Evolutionary conservation across 2,888 invertebrate species (phyloP).

Genomic region (Meta bourneti): DNA sequence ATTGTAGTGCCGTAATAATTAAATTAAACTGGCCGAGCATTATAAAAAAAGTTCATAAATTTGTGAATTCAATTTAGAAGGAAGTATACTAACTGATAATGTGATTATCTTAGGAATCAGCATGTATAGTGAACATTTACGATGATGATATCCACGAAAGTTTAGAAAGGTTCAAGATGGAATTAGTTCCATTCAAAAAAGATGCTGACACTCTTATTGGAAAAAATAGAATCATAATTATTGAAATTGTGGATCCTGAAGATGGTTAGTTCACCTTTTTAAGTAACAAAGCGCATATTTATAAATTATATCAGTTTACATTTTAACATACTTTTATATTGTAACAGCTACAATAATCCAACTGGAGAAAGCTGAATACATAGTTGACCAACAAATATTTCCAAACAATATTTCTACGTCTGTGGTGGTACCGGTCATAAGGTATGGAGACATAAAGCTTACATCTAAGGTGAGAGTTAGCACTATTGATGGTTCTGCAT

Average conservation of each 20-base stretch:
- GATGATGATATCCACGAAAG: constrained; percentile 80
- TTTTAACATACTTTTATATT: constrained; percentile 8
- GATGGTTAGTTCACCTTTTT: constrained; percentile 79
- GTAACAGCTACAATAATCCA: constrained; percentile 47
- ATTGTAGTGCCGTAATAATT: no score
- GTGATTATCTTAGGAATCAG: constrained; percentile 75
- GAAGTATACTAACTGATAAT: no score
- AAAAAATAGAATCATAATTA: constrained; percentile 78
- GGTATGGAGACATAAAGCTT: constrained; percentile 79
- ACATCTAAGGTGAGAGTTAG: constrained; percentile 80
- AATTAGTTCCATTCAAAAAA: constrained; percentile 76
- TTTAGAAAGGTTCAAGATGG: constrained; percentile 80
- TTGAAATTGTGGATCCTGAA: constrained; percentile 80
- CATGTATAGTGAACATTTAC: constrained; percentile 80
- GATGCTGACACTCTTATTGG: constrained; percentile 79
- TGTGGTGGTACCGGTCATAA: constrained; percentile 77
- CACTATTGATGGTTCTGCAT: constrained; percentile 81
- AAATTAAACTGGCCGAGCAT: no score
- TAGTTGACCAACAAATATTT: constrained; percentile 28
- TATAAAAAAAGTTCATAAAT: no score
- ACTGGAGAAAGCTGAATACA: constrained; percentile 44
- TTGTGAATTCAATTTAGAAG: no score
- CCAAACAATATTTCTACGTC: constrained; percentile 42
- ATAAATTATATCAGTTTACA: background rate
- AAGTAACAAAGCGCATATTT: background rate